Conservation (phyloP, 2,113 vertebrate genomes). For the Terrapene triunguis region DNA sequence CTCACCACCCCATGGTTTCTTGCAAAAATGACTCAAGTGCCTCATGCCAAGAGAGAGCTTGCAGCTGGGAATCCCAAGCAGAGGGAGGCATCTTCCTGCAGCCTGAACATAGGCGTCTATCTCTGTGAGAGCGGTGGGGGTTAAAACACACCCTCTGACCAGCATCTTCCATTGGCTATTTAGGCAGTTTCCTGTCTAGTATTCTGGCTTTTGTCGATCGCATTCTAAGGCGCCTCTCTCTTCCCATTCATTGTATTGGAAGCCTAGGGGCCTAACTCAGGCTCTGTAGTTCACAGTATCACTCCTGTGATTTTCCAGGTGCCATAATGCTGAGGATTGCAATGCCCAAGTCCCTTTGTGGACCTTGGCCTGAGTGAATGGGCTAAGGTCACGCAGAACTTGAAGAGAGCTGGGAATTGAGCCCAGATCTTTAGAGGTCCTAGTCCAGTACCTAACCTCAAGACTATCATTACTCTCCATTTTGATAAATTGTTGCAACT, state of each 20-base stretch:
- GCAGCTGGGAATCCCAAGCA: too few relatives aligned
- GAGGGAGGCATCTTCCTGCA: too few relatives aligned
- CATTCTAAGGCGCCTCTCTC: background rate
- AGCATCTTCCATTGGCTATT: background rate
- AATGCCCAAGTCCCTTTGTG: background rate
- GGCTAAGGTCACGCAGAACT: background rate
- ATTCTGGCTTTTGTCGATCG: background rate
- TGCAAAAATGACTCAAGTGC: too few relatives aligned
- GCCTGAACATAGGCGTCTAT: too few relatives aligned
- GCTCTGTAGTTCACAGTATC: background rate
- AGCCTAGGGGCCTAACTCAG: background rate
- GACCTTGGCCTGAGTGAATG: background rate
- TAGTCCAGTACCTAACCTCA: background rate
- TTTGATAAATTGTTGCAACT: background rate
- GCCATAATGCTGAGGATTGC: background rate
- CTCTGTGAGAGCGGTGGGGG: too few relatives aligned
- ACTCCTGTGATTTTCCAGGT: background rate
- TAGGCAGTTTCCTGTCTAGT: background rate
- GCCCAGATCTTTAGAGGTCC: background rate
- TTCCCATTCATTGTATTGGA: background rate
- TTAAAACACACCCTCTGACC: too few relatives aligned
- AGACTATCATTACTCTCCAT: background rate
- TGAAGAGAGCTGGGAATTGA: too few relatives aligned
- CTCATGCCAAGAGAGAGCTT: too few relatives aligned
- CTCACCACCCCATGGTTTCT: too few relatives aligned